Base-by-base conservation (phyloP, 2,797 vertebrate species). In the Notoglanidium macrostoma region DNA sequence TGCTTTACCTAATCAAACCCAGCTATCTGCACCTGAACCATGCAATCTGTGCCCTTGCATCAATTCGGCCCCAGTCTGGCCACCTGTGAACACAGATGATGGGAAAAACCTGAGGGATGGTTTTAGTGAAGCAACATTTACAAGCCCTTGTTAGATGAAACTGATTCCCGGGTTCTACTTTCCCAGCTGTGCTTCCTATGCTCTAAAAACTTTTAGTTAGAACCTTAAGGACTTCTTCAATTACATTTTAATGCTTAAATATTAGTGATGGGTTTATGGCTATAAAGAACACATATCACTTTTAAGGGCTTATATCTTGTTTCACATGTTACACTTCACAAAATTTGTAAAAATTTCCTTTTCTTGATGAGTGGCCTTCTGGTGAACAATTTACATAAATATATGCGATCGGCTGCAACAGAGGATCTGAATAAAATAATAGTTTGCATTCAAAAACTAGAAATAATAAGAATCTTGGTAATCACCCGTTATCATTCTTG, bases 71-170 rank as follows among this genome's bases (percentile, higher is more conserved):
- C 7, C 54, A 46, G 80, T 68, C 46, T 83, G 68, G 80, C 63
- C 61, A 83, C 80, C 61, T 83, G 80, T 83, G 63, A 83, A 68
- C 80, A 51, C 57, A 81, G 78, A 63, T 51, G n/a, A 67, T 68
- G 26, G 21, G 46, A 19, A 82, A 82, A 65, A 17, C 32, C 59
- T 19, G 59, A 65, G n/a, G 26, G 40, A 49, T 65, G n/a, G 9
- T 61, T 61, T 80, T n/a, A 8, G 32, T 11, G n/a, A 49, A 49
- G 61, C 26, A 79, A 40, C 32, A 59, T 57, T 79, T 79, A 79
- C 12, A 80, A 65, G 23, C n/a, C 23, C 9, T 51, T 51, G 80
- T 21, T 21, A 68, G 26, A 6, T 49, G 44, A 29, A 29, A 82
- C 61, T 12, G 44, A 65, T 61, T 40, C 32, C 11, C 11, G 57